phyloP scores from a whole-genome alignment of 2,888 invertebrate species.

The Charanyca ferruginea region DNA sequence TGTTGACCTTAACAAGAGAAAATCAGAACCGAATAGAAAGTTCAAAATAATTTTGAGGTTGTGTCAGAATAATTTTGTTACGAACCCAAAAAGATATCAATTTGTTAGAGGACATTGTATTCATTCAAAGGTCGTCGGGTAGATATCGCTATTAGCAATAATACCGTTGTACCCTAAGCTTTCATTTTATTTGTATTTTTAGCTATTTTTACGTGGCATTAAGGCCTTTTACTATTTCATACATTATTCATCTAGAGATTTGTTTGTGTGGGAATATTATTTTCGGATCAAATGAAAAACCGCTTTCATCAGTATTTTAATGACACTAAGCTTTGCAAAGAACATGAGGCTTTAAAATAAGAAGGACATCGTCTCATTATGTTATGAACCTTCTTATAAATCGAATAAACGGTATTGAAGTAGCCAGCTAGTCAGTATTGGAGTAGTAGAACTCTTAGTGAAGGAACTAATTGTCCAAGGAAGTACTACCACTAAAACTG shows the following conservation, averaged over 20 bases:
- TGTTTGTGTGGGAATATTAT: background rate
- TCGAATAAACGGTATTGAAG: too few relatives aligned
- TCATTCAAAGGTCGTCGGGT: slow-evolving; percentile 11
- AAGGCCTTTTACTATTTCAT: slow-evolving; percentile 16
- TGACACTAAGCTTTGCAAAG: background rate
- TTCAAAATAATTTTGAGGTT: background rate
- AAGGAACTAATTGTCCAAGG: too few relatives aligned
- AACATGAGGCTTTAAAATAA: background rate
- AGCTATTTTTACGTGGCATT: slow-evolving; percentile 9
- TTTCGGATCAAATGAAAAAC: slow-evolving; percentile 14
- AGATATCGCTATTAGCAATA: slow-evolving; percentile 8
- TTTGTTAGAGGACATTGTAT: slow-evolving; percentile 9
- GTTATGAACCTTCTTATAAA: too few relatives aligned
- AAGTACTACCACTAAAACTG: too few relatives aligned
- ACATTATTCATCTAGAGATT: slow-evolving; percentile 15
- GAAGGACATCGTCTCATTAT: background rate
- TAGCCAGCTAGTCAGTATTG: too few relatives aligned
- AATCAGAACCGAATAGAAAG: background rate
- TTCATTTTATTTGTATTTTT: slow-evolving; percentile 21
- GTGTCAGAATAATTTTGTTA: background rate
- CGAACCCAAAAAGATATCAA: background rate
- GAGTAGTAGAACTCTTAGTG: too few relatives aligned
- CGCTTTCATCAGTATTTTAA: background rate
- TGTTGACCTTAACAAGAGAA: background rate
- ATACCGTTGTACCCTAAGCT: background rate